Evolutionary conservation across 2,888 invertebrate genomes (phyloP).

Genomic region (Callimorpha dominula): DNA sequence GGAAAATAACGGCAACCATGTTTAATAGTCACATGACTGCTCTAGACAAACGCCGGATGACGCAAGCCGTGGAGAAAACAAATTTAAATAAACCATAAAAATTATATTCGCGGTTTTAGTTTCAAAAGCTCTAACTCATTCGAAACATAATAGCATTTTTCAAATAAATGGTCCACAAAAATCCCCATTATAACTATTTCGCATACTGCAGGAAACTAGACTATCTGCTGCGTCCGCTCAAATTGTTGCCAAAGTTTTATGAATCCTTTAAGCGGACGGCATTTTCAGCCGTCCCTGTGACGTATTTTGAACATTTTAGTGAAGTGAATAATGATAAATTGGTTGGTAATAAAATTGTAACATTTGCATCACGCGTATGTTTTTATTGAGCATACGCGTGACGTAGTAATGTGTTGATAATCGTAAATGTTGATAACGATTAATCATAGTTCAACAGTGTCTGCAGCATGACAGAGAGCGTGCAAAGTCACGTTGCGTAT

Average conservation of each 20-base stretch:
- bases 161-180: slow-evolving; percentile 67
- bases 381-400: slow-evolving; percentile 15
- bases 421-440: slow-evolving; percentile 26
- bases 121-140: slow-evolving; percentile 66
- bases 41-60: slow-evolving; percentile 68
- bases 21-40: slow-evolving; percentile 75
- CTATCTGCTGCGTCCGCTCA: slow-evolving; percentile 40
- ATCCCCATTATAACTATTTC: slow-evolving; percentile 60
- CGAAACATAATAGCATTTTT: slow-evolving; percentile 64
- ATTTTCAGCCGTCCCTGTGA: slow-evolving; percentile 40
- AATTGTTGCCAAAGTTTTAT: slow-evolving; percentile 52
- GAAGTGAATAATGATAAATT: slow-evolving; percentile 19
- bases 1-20: slow-evolving; percentile 66
- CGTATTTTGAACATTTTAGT: slow-evolving; percentile 24
- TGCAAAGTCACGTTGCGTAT: slow-evolving; percentile 55
- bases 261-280: slow-evolving; percentile 44
- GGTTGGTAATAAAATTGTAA: slow-evolving; percentile 21
- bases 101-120: slow-evolving; percentile 66
- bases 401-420: too few species aligned
- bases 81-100: slow-evolving; percentile 78
- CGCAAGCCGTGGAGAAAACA: slow-evolving; percentile 70
- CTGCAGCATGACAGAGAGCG: slow-evolving; percentile 20
- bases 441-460: slow-evolving; percentile 33
- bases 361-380: slow-evolving; percentile 1
- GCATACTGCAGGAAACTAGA: slow-evolving; percentile 48